Conservation (phyloP, 2,113 vertebrate species). For the Alexandromys fortis region DNA sequence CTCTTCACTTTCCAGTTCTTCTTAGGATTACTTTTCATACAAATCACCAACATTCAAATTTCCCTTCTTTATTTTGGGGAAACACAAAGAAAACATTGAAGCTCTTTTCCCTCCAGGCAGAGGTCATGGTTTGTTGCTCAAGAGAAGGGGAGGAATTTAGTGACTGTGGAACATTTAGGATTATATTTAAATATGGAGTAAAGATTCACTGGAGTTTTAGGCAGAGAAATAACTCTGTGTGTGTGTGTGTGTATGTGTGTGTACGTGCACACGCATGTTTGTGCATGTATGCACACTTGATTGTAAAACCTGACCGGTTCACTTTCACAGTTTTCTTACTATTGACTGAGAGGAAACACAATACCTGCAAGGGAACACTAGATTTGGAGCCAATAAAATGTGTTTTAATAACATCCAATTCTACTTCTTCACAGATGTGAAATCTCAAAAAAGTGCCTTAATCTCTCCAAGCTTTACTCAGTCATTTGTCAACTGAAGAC, state of each 20-base stretch:
- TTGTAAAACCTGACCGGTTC: not conserved
- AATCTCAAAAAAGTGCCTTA: conserved; percentile 15
- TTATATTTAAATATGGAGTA: not conserved
- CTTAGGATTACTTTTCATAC: not conserved
- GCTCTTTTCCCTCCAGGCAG: not conserved
- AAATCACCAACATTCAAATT: not conserved
- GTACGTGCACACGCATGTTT: not conserved
- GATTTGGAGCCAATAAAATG: not conserved
- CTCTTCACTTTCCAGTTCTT: not conserved
- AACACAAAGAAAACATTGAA: not conserved
- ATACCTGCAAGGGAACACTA: conserved; percentile 1
- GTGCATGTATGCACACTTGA: not conserved
- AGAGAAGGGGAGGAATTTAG: not conserved
- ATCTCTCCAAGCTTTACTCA: conserved; percentile 17
- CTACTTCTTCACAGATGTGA: conserved; percentile 41
- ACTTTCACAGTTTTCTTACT: not conserved
- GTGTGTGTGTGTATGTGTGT: not conserved
- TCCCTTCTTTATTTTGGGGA: not conserved
- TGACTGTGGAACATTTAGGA: not conserved
- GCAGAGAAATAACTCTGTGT: not conserved
- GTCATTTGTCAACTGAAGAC: conserved; percentile 42
- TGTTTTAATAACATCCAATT: conserved; percentile 44
- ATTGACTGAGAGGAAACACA: conserved; percentile 33
- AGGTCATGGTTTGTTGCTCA: not conserved
- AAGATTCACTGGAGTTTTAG: not conserved